Base-by-base conservation (phyloP, 2,888 invertebrate genomes). In the Idaea dimidiata region DNA sequence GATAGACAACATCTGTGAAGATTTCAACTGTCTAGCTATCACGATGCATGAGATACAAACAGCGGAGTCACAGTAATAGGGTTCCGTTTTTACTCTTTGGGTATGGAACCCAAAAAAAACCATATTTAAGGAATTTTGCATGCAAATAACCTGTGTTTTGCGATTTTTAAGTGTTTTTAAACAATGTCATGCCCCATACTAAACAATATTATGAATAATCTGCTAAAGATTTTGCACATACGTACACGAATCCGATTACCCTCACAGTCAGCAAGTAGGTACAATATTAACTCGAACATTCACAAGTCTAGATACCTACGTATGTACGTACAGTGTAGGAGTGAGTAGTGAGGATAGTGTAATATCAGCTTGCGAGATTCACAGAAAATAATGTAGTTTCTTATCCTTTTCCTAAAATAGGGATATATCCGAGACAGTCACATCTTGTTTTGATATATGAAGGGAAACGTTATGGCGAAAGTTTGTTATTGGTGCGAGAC, bases 401-500 rank as follows among this genome's bases (percentile, higher is more conserved):
- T 43, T 43, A 43, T 43, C 43, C 43, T 43, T 43, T 43, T 43
- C 43, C 43, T 43, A 43, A 8, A 43, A 43, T 43, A 43, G 43
- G 8, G 43, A 24, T 1, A 24, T 43, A 14, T 4, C 43, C 43
- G 7, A 43, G 43, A 43, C 43, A 14, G 43, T 43, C 43, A 43
- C 43, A 43, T 43, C 43, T 43, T 43, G 43, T 43, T 43, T 43
- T 43, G 43, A 43, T 43, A 43, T 43, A 43, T 43, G 43, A 43
- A 7, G 8, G 43, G 43, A 43, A 43, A 43, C 43, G 43, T 43
- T 43, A 43, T 43, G 43, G 43, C 14, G 43, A 43, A 43, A 43
- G 43, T 43, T 43, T 43, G 8, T 43, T 43, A 43, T 43, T 43
- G 43, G 43, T 10, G 43, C 43, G 14, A 14, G 14, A 14, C 0